Evolutionary conservation across 2,888 invertebrate species (phyloP).

Genomic region (Eudasyphora cyanicolor): DNA sequence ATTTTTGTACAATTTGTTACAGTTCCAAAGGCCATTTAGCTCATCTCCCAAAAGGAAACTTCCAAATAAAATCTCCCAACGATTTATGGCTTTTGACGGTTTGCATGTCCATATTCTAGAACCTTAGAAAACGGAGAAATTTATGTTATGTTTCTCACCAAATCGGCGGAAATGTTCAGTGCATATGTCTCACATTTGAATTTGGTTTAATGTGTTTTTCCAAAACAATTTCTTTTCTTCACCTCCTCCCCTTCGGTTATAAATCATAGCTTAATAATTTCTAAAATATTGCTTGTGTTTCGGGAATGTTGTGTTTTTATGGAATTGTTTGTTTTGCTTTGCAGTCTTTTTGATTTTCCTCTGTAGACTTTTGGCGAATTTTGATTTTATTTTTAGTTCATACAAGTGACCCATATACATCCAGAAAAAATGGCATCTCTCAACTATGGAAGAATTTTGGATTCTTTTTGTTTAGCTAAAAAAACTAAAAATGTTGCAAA

Average conservation of each 20-base stretch:
- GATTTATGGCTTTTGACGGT: not conserved
- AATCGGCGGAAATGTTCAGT: not conserved
- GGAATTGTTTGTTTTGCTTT: not conserved
- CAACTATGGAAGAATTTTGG: not conserved
- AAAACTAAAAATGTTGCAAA: no score
- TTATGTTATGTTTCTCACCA: not conserved
- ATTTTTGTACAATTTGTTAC: no score
- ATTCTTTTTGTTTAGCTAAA: not conserved
- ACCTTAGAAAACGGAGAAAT: not conserved
- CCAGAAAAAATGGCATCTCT: not conserved
- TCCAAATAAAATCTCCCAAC: no score
- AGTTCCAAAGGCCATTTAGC: no score
- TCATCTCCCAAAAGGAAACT: no score
- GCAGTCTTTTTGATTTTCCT: not conserved
- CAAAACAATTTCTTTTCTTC: not conserved
- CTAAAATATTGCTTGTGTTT: not conserved
- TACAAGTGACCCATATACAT: constrained; percentile 23
- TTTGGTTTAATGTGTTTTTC: not conserved
- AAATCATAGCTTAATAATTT: constrained; percentile 13
- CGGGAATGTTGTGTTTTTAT: not conserved
- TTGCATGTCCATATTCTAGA: not conserved
- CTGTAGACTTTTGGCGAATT: not conserved
- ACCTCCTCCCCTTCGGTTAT: no score
- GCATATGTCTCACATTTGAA: not conserved
- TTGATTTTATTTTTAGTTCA: constrained; percentile 16